Conservation (phyloP, 1,140 invertebrate species). For the Drosophila pectinifera region DNA sequence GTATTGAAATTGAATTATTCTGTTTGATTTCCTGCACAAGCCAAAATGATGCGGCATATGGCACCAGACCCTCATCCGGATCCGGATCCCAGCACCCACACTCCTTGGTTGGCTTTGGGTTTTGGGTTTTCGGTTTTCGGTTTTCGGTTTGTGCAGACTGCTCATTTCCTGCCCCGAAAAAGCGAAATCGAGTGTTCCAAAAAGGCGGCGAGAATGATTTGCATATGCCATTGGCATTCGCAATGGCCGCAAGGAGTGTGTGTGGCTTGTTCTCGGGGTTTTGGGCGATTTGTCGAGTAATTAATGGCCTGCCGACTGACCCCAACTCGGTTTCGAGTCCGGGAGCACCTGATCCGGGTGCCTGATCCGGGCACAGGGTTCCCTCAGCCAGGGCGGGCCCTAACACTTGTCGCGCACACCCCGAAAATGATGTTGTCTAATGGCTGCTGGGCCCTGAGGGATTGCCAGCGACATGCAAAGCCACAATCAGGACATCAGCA, state of each 20-base stretch:
- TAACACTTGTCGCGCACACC: slow-evolving; percentile 57
- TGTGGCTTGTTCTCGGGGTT: slow-evolving; percentile 49
- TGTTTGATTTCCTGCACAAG: slow-evolving; percentile 82
- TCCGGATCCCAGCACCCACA: slow-evolving; percentile 1
- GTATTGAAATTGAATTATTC: slow-evolving; percentile 84
- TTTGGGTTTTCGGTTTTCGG: slow-evolving; percentile 20
- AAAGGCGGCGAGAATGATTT: slow-evolving; percentile 55
- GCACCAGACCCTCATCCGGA: slow-evolving; percentile 16
- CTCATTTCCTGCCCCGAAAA: slow-evolving; percentile 59
- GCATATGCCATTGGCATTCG: slow-evolving; percentile 54
- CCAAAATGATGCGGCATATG: slow-evolving; percentile 73
- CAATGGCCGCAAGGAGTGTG: slow-evolving; percentile 18
- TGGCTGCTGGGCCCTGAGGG: slow-evolving; percentile 29
- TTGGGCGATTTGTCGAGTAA: slow-evolving; percentile 67
- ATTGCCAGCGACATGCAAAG: slow-evolving; percentile 67
- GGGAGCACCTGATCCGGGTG: slow-evolving; percentile 6
- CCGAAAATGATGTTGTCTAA: slow-evolving; percentile 59
- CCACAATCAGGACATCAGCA: slow-evolving; percentile 65
- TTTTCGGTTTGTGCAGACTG: slow-evolving; percentile 48
- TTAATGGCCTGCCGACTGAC: slow-evolving; percentile 66
- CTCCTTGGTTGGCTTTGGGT: slow-evolving; percentile 25
- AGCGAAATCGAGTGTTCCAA: slow-evolving; percentile 56
- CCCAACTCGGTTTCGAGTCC: slow-evolving; percentile 10
- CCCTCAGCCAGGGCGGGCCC: background rate
- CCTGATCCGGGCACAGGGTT: slow-evolving; percentile 1